Evolutionary conservation across 1,140 invertebrate species (phyloP), one percentile per base, ranked within the genome.

Genomic region (Hylaeus anthracinus): DNA sequence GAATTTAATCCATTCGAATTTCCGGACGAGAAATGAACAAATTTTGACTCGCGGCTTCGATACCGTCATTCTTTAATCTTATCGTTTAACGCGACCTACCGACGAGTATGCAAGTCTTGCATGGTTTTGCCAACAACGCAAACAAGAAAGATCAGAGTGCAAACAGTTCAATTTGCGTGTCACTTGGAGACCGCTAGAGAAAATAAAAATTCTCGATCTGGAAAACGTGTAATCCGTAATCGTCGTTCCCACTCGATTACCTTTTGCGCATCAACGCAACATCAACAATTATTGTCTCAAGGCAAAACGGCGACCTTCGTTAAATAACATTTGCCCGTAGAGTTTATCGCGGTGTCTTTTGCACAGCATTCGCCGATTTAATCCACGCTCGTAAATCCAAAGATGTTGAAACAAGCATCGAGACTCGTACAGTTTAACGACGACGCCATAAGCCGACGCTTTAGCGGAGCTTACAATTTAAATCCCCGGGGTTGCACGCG

Each of bases 381-480:
- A 79, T 79, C 69, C 74, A 45, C 5, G 41, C 69, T 72, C 69
- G 69, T 61, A 67, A 79, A 79, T 79, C 45, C 58, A 15, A 69
- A 48, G 39, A 64, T 75, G 45, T 58, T 6, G 73, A 67, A 77
- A 81, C 72, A 63, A 81, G 56, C 48, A 45, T 64, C 51, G 77
- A 79, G 67, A 43, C 5, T 41, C 60, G 73, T 14, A 4, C 72
- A 48, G 73, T 76, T 81, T 74, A 81, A 79, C 70, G 43, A n/a
- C 26, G 56, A 76, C 41, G 45, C 56, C 48, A 5, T 60, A 66
- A 78, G 69, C 69, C 61, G 63, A 9, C 66, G 74, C 51, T 61
- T 72, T 75, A 76, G n/a, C 76, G 58, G n/a, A 37, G 72, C 79
- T 81, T 69, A 65, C 72, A 10, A 67, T 73, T 81, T 51, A 61